phyloP scores from a whole-genome alignment of 2,113 vertebrate genomes.

The Gavia stellata region DNA sequence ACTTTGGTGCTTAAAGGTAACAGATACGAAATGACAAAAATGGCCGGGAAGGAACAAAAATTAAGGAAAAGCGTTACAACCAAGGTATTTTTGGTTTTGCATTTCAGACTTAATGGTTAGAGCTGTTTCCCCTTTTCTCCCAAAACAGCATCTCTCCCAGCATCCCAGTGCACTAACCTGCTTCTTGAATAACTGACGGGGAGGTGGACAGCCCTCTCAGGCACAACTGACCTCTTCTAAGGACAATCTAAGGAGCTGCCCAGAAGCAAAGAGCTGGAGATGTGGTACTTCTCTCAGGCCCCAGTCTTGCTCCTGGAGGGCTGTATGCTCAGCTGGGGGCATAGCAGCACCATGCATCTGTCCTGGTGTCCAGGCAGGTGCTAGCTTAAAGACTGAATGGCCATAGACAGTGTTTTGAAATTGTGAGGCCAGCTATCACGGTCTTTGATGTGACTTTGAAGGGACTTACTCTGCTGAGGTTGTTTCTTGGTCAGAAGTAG shows the following conservation, averaged over 20 bases:
- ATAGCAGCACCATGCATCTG: fast-evolving
- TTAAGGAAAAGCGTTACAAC: not conserved
- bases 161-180: not conserved
- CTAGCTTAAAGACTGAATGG: not conserved
- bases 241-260: not conserved
- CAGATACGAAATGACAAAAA: not conserved
- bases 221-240: not conserved
- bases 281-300: not conserved
- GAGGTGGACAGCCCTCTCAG: not conserved
- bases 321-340: not conserved
- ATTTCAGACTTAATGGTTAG: not conserved
- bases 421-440: not conserved
- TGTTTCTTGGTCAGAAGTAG: not conserved
- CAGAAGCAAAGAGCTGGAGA: not conserved
- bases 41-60: not conserved
- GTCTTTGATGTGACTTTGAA: not conserved
- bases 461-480: not conserved
- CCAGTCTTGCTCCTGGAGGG: not conserved
- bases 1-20: not conserved
- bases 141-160: not conserved
- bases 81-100: not conserved
- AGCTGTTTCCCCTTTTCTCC: not conserved
- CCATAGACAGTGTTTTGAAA: not conserved
- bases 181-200: not conserved
- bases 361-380: not conserved